Evolutionary conservation across 2,797 vertebrate genomes (phyloP), one percentile per base, ranked within the genome.

Genomic region (Telmatherina bonti): DNA sequence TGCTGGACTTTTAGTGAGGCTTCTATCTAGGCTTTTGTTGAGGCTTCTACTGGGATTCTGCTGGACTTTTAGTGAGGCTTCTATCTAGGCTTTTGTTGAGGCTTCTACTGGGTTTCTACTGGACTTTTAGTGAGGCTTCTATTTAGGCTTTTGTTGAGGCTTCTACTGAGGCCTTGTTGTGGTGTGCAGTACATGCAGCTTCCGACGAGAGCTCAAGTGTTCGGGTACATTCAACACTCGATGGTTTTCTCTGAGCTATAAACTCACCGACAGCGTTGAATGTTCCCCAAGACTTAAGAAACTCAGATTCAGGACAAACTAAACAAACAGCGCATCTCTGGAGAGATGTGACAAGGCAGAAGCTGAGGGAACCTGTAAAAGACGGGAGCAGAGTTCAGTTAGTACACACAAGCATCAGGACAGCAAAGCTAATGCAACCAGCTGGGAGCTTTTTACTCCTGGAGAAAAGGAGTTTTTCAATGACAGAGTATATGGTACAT

Each of bases 251-350:
- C 81, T 90, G 77, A 93, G 86, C 90, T 89, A 87, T 92, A 97
- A 99, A 99, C 97, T 99, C 97, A 99, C 97, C 97, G 97, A 99
- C 97, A 99, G 97, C 97, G 97, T 98, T 99, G 97, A 99, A 99
- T 99, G 97, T 99, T 99, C 96, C 75, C 94, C 94, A 93, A 91
- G 35, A 89, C 89, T 87, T 77, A 86, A 88, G 59, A 60, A 84
- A 81, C n/a, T 51, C 43, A 2, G 22, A 26, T 24, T 79, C 62
- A 85, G 78, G 68, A 62, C 22, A 13, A 53, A 64, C 36, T 9
- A 59, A 49, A 60, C 51, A 65, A 3, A 31, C 71, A 54, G 54
- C 38, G 65, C 62, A 68, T 65, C 69, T 43, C 47, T 60, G 79
- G 73, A 78, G 77, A 67, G 67, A 58, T 79, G 82, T 83, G 70